Evolutionary conservation across 1,140 invertebrate species (phyloP), one percentile per base, ranked within the genome.

Genomic region (Dinothrombium tinctorium): DNA sequence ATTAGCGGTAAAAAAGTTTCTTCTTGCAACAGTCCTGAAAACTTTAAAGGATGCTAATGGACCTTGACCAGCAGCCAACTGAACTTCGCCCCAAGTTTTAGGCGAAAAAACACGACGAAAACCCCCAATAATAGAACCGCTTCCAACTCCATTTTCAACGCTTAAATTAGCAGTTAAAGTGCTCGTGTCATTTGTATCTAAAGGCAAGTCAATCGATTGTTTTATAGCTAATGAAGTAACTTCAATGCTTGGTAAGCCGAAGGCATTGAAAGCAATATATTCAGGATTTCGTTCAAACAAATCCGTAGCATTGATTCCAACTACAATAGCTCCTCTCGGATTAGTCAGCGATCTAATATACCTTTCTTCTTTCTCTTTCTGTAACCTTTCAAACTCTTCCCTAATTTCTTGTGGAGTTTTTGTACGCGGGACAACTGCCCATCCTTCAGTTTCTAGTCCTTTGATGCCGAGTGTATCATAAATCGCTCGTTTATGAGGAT

Each of bases 401-500:
- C 83, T 63, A 36, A 95, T 92, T 64, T 92, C 86, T 47, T 76
- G 69, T 8, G 86, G 81, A 4, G 84, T 87, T 62, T 79, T 76
- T 19, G 81, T 62, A 46, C 83, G 72, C 20, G 87, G 76, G 42
- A 63, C 44, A 56, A 94, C 68, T 61, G 87, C 80, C 78, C 82
- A 84, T 38, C 82, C 83, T 56, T 87, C 77, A 8, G 78, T 82
- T 59, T 84, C 72, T 15, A 92, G 56, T 2, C 83, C 86, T 56
- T 74, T 68, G 9, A 68, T 60, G 20, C 77, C 76, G 45, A 77
- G 56, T 8, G 68, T 73, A 57, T 83, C 76, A 56, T 81, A 83
- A 44, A 83, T 76, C 5, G 74, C 74, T 54, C 77, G 62, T 51
- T 69, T 69, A 51, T 78, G 73, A 3, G 74, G 69, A 65, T 83